A percentile compares a stretch with the other conserved stretches of the same genome.
Evolutionary conservation across 2,797 vertebrate genomes (phyloP).

Genomic region (Eupleurogrammus muticus): DNA sequence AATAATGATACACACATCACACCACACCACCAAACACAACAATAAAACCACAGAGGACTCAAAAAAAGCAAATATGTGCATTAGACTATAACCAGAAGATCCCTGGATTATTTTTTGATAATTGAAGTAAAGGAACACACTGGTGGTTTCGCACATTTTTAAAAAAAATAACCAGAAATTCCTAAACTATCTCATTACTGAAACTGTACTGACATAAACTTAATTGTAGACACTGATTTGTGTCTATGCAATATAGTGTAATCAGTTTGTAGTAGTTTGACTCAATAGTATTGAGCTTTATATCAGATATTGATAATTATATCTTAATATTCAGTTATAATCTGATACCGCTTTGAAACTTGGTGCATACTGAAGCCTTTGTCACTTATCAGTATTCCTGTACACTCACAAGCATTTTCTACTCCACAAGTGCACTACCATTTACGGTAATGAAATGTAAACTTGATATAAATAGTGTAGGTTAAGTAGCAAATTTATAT

Average conservation of each 20-base stretch:
- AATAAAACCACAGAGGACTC: conserved; percentile 8
- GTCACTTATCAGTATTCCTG: background rate
- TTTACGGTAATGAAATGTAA: background rate
- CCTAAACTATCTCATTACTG: background rate
- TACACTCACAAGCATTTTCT: background rate
- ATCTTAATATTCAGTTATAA: too few species aligned
- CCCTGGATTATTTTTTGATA: background rate
- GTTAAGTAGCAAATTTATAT: background rate
- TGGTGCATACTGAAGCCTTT: too few species aligned
- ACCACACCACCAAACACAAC: conserved; percentile 47
- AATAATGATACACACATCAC: conserved; percentile 30
- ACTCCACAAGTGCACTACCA: background rate
- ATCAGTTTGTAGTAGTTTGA: background rate
- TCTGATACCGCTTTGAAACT: background rate
- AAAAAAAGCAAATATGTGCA: background rate
- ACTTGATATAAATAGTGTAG: background rate
- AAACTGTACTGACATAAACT: background rate
- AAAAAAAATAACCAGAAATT: background rate
- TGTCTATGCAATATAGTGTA: background rate
- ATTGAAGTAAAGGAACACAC: background rate
- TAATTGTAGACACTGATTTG: background rate
- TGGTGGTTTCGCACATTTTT: background rate
- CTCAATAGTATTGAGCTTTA: too few species aligned
- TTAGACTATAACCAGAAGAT: background rate
- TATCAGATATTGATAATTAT: too few species aligned